Evolutionary conservation across 2,113 vertebrate species (phyloP).

Genomic region (Siniperca chuatsi): DNA sequence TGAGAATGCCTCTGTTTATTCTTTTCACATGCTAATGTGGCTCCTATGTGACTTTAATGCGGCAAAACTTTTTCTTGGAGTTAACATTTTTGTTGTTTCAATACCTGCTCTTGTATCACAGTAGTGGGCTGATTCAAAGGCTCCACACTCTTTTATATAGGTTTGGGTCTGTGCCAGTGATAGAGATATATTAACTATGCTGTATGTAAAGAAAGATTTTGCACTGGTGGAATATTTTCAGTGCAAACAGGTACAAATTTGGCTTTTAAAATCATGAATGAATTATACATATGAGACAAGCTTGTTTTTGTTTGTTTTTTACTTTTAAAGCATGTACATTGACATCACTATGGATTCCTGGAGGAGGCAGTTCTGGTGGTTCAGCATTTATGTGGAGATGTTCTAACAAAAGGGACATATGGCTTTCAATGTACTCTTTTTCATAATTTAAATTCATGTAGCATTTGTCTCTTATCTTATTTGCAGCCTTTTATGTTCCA

Average conservation of each 20-base stretch:
- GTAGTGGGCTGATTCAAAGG: conserved; percentile 68
- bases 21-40: conserved; percentile 87
- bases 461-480: conserved; percentile 6
- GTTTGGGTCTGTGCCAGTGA: conserved; percentile 66
- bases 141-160: conserved; percentile 47
- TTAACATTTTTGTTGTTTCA: conserved; percentile 70
- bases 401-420: background rate
- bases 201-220: conserved; percentile 29
- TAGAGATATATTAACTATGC: conserved; percentile 49
- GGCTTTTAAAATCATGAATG: conserved; percentile 13
- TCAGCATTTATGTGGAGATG: background rate
- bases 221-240: conserved; percentile 37
- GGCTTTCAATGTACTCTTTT: background rate
- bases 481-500: background rate
- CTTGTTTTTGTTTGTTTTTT: conserved; percentile 10
- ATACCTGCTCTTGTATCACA: conserved; percentile 74
- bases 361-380: background rate
- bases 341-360: background rate
- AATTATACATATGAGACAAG: background rate
- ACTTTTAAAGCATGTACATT: background rate
- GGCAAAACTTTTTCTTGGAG: conserved; percentile 79
- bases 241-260: conserved; percentile 35
- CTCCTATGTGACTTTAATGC: conserved; percentile 85
- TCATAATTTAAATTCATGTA: background rate
- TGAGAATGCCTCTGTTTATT: conserved; percentile 86